Evolutionary conservation across 2,113 vertebrate species (phyloP).

Genomic region (Tetraodon nigroviridis): DNA sequence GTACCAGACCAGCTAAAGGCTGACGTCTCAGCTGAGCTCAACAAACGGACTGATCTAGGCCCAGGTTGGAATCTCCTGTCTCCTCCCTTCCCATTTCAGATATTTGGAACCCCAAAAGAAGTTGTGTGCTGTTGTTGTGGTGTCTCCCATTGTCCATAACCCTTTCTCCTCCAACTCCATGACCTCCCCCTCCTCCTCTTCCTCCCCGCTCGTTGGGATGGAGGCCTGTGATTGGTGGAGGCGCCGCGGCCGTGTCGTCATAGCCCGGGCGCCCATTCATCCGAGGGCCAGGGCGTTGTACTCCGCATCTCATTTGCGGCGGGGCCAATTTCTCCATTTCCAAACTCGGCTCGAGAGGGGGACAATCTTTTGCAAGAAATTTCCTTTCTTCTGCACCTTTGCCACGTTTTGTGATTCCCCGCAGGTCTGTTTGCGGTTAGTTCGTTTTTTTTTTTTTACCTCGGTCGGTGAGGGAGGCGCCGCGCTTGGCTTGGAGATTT

Average conservation of each 20-base stretch:
- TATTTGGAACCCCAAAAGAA: constrained; percentile 26
- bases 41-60: too few relatives aligned
- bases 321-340: constrained; percentile 96
- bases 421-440: constrained; percentile 47
- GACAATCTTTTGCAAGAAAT: constrained; percentile 49
- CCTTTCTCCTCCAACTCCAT: constrained; percentile 30
- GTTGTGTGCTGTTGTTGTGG: constrained; percentile 63
- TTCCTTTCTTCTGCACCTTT: constrained; percentile 42
- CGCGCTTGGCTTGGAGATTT: constrained; percentile 41
- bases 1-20: constrained; percentile 34
- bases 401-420: constrained; percentile 69
- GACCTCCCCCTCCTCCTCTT: constrained; percentile 49
- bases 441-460: constrained; percentile 68
- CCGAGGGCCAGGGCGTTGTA: constrained; percentile 98
- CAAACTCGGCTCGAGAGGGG: constrained; percentile 67
- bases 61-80: too few relatives aligned
- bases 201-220: constrained; percentile 57
- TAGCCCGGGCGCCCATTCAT: constrained; percentile 88
- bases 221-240: constrained; percentile 83
- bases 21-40: constrained; percentile 23
- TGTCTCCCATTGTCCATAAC: constrained; percentile 61
- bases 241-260: constrained; percentile 81
- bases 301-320: constrained; percentile 98
- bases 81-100: too few relatives aligned
- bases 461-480: constrained; percentile 65